Evolutionary conservation across 2,888 invertebrate genomes (phyloP), one percentile per base, ranked within the genome.

Genomic region (Tanypteryx hageni): DNA sequence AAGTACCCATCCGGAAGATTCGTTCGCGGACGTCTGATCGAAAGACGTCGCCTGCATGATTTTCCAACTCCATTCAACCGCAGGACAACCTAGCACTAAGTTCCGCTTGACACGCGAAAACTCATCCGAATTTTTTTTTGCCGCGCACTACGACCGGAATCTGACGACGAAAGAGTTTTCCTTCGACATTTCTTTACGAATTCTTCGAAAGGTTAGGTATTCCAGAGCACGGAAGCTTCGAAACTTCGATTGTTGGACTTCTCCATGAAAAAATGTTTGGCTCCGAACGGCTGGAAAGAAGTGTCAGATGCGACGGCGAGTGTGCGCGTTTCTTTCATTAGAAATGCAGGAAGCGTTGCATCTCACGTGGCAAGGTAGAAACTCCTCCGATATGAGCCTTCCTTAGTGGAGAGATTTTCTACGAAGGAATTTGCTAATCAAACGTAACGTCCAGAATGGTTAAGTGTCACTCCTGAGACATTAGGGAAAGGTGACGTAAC

Each of bases 251-350:
- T 44, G 76, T 68, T n/a, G 68, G 68, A 44, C 44, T 76, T 22
- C n/a, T n/a, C n/a, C 76, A 22, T 76, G 76, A 76, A 76, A 76
- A 76, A 27, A 76, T 76, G 76, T 27, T 76, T 76, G 76, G 76
- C 76, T 76, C 76, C 7, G 64, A 18, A 64, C 64, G 16, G 64
- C 64, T 64, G 76, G 22, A 13, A 68, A 68, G 68, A 68, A 22
- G 68, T 22, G 13, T 22, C 18, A 18, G n/a, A 22, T 8, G n/a
- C 13, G 68, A 68, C 18, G 68, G 18, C 68, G 68, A 68, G 76
- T 44, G 44, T 44, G 44, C 44, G 44, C 76, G 76, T 27, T 27
- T 13, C 76, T 76, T 68, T n/a, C 68, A 22, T 68, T 76, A 27
- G 27, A 76, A 76, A 76, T 76, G 76, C 76, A 27, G 27, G 76